These are phyloP conservation scores for Malthinus seriepunctatus DNA, from an alignment of 2,888 invertebrate species.

Conservation along the genomic window DNA sequence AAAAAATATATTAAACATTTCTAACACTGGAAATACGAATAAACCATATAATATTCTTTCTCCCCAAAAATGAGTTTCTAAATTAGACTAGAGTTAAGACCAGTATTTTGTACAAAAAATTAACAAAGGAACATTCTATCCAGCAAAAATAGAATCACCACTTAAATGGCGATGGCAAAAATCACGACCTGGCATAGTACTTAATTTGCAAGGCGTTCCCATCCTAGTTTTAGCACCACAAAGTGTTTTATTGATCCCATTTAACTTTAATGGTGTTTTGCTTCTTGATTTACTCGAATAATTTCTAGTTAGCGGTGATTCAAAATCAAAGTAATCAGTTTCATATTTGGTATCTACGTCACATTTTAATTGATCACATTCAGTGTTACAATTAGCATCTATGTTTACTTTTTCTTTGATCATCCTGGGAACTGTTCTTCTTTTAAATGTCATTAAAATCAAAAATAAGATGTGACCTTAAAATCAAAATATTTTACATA, in stretches of 20 bases:
- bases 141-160: slow-evolving; percentile 47
- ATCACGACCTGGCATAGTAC: slow-evolving; percentile 45
- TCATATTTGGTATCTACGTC: slow-evolving; percentile 7
- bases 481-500: slow-evolving; percentile 19
- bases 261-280: slow-evolving; percentile 45
- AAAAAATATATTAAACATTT: no score
- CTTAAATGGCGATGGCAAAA: slow-evolving; percentile 50
- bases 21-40: no score
- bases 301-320: slow-evolving; percentile 40
- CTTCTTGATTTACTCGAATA: slow-evolving; percentile 46
- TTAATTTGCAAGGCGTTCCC: slow-evolving; percentile 51
- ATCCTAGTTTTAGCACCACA: slow-evolving; percentile 49
- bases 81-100: no score
- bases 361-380: neutral
- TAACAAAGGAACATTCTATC: neutral
- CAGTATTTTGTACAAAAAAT: no score
- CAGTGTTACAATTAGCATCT: neutral
- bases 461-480: slow-evolving; percentile 36
- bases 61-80: no score
- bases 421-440: slow-evolving; percentile 6
- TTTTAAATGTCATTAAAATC: slow-evolving; percentile 12
- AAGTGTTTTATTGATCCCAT: slow-evolving; percentile 35
- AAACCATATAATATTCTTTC: no score
- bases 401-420: neutral
- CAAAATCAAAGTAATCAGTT: slow-evolving; percentile 30